Evolutionary conservation across 2,797 vertebrate genomes (phyloP).

Genomic region (Tauraco hartlaubi): DNA sequence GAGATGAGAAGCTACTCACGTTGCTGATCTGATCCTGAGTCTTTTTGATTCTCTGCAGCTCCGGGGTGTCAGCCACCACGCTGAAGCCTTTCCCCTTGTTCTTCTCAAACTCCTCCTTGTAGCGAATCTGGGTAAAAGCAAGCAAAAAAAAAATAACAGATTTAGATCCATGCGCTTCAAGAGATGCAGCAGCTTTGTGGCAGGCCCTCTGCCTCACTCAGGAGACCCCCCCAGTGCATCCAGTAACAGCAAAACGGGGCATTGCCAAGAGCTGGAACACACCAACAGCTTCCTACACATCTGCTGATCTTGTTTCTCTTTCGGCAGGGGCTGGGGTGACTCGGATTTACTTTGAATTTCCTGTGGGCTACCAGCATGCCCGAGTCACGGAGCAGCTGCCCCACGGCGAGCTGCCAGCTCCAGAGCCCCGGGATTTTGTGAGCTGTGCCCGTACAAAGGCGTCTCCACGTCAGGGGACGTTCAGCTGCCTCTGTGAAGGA

Average conservation of each 20-base stretch:
- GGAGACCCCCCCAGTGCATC: accelerated
- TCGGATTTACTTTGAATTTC: background rate
- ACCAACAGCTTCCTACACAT: background rate
- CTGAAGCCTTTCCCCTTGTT: conserved; percentile 96
- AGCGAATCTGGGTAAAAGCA: conserved; percentile 84
- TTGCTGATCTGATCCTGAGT: conserved; percentile 98
- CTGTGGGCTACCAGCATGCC: accelerated
- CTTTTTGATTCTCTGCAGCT: conserved; percentile 95
- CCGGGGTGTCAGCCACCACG: conserved; percentile 93
- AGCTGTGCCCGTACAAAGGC: background rate
- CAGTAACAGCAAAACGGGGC: accelerated
- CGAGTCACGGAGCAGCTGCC: background rate
- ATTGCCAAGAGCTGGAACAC: background rate
- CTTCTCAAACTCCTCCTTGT: conserved; percentile 99
- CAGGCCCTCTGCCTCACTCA: background rate
- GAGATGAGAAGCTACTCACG: conserved; percentile 77
- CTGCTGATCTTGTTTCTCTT: background rate
- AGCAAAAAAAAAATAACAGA: background rate
- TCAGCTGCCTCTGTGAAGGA: background rate
- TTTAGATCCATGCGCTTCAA: accelerated
- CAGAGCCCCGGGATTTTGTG: accelerated
- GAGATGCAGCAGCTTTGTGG: background rate
- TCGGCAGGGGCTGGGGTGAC: background rate
- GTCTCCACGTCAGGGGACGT: background rate
- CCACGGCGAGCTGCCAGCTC: accelerated